Conservation (phyloP, 2,113 vertebrate species). For the Sinocyclocheilus maitianheensis region DNA sequence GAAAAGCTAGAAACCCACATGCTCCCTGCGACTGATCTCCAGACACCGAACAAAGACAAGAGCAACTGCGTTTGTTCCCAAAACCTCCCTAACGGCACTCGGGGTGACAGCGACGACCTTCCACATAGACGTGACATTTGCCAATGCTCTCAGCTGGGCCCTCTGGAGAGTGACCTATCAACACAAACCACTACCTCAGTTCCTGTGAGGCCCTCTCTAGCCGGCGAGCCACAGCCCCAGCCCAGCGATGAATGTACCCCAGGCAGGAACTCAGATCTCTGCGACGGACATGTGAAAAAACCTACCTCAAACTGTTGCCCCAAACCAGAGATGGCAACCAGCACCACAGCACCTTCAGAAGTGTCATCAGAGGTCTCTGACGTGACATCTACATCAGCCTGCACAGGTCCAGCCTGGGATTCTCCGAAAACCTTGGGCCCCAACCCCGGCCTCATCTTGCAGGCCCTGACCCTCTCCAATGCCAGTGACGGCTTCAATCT, state of each 20-base stretch:
- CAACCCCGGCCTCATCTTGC: constrained; percentile 96
- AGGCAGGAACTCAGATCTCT: constrained; percentile 79
- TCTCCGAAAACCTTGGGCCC: constrained; percentile 92
- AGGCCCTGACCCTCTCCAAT: constrained; percentile 97
- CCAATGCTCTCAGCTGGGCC: constrained; percentile 82
- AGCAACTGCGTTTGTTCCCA: constrained; percentile 76
- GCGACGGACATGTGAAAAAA: constrained; percentile 82
- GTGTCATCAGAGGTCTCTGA: constrained; percentile 60
- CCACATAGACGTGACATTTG: constrained; percentile 79
- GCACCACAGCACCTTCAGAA: constrained; percentile 74
- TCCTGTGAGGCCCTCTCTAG: constrained; percentile 82
- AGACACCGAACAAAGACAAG: constrained; percentile 71
- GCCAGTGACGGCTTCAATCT: constrained; percentile 98
- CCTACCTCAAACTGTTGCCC: constrained; percentile 93
- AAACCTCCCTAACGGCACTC: constrained; percentile 87
- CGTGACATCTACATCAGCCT: constrained; percentile 61
- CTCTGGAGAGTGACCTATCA: constrained; percentile 82
- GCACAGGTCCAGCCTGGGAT: constrained; percentile 70
- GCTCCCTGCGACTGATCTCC: constrained; percentile 69
- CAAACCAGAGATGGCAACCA: constrained; percentile 68
- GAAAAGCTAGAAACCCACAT: constrained; percentile 69
- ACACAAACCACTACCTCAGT: constrained; percentile 96
- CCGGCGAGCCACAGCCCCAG: constrained; percentile 82
- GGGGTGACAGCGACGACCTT: constrained; percentile 65
- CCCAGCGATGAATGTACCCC: constrained; percentile 87